Evolutionary conservation across 2,113 vertebrate genomes (phyloP).

Genomic region (Ammodytes dubius): DNA sequence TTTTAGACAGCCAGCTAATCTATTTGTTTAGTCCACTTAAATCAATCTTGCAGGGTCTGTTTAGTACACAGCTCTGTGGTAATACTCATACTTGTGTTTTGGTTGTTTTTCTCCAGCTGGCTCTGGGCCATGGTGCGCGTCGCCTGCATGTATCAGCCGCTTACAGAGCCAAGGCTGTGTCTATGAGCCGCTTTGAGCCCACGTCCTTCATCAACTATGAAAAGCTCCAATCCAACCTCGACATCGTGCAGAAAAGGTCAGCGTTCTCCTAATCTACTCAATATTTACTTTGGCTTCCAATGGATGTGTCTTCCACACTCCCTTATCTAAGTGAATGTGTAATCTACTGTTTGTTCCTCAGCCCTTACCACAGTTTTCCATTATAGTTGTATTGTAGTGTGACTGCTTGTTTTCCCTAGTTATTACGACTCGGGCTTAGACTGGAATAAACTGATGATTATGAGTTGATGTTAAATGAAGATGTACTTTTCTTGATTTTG

Average conservation of each 20-base stretch:
- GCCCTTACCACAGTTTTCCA: conserved; percentile 19
- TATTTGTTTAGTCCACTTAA: not conserved
- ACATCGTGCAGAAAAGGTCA: conserved; percentile 93
- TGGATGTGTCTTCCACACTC: not conserved
- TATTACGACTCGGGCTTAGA: too few relatives aligned
- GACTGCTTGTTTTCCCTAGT: too few relatives aligned
- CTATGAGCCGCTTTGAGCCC: conserved; percentile 97
- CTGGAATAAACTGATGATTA: too few relatives aligned
- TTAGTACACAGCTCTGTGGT: not conserved
- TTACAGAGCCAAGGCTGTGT: conserved; percentile 91
- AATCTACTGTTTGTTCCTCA: conserved; percentile 16
- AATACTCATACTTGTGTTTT: conserved; percentile 12
- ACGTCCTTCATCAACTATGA: conserved; percentile 89
- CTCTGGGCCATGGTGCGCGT: conserved; percentile 88
- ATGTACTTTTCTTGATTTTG: too few relatives aligned
- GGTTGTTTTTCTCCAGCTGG: conserved; percentile 81
- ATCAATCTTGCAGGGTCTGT: not conserved
- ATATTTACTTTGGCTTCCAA: not conserved
- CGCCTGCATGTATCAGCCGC: conserved; percentile 91
- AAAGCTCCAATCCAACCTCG: conserved; percentile 90
- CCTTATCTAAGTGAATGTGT: conserved; percentile 28
- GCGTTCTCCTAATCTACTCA: conserved; percentile 18
- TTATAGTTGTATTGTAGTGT: not conserved
- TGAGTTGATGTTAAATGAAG: too few relatives aligned
- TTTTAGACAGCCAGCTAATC: not conserved